Conservation (phyloP, 2,888 invertebrate genomes). For the Steinernema carpocapsae region DNA sequence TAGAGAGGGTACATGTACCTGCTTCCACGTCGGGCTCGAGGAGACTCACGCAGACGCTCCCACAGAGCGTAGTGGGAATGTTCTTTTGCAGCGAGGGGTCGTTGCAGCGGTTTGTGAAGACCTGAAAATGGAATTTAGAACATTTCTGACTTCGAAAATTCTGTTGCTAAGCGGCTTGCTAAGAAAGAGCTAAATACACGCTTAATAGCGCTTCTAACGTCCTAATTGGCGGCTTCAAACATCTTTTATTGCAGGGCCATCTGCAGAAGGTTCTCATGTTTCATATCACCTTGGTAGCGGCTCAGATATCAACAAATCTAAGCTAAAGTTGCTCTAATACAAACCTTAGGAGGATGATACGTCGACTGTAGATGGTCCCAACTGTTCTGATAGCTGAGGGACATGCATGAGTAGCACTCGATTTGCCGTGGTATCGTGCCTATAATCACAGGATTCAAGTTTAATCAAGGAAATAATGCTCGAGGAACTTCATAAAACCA, state of each 20-base stretch:
- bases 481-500: neutral
- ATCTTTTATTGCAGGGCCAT: too few species aligned
- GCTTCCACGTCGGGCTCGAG: slow-evolving; percentile 65
- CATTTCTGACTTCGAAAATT: too few species aligned
- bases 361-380: slow-evolving; percentile 62
- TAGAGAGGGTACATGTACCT: slow-evolving; percentile 50
- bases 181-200: too few species aligned
- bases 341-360: slow-evolving; percentile 62
- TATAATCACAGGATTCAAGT: slow-evolving; percentile 41
- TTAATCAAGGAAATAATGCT: neutral
- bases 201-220: too few species aligned
- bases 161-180: too few species aligned
- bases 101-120: slow-evolving; percentile 66
- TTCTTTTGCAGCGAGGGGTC: slow-evolving; percentile 55
- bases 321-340: too few species aligned
- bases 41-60: slow-evolving; percentile 52
- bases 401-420: slow-evolving; percentile 67
- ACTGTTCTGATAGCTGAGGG: slow-evolving; percentile 61
- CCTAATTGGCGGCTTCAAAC: too few species aligned
- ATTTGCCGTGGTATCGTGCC: slow-evolving; percentile 57
- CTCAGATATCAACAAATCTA: too few species aligned
- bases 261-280: too few species aligned
- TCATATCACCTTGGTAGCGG: too few species aligned
- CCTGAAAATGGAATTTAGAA: slow-evolving; percentile 41
- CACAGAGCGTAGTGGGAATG: slow-evolving; percentile 60